Base-by-base conservation (phyloP, 2,113 vertebrate genomes). In the Engystomops pustulosus region DNA sequence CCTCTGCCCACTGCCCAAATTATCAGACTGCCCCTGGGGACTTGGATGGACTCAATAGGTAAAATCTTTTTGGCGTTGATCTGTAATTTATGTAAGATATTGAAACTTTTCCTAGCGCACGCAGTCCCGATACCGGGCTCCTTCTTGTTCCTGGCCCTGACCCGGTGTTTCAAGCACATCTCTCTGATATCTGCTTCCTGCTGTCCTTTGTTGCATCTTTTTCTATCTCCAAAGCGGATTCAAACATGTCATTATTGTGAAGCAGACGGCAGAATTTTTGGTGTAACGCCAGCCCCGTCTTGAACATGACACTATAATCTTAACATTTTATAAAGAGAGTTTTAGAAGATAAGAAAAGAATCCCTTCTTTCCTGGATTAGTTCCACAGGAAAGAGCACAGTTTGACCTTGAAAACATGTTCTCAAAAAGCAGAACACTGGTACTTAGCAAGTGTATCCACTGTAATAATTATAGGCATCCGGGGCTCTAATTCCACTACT, bases 371-470 rank as follows among this genome's bases (percentile, higher is more conserved):
- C 44, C n/a, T 45, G 83, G 45, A 85, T 85, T 85, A 85, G 45
- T 85, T 85, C 83, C 65, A 49, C 67, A 85, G 74, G 45, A 79
- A 84, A 58, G 75, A 79, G 83, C 83, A 85, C 83, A 85, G 83
- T 85, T 85, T 85, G 83, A 85, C 83, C 74, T 79, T 79, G 75
- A 85, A 85, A 79, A 25, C 47, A 70, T 79, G 83, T 85, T 85
- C 75, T 79, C 49, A 69, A 69, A 68, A 79, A 58, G 62, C 62
- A 79, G 83, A 69, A 85, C 74, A 79, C 62, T 45, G 44, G 83
- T 69, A 85, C 83, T 85, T 85, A 85, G 74, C 47, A 78, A 30
- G 83, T 79, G 74, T 79, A 85, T 85, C 75, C 83, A 79, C 83
- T 79, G 83, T 78, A 85, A 85, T 85, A 85, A 85, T 84, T 85